Base-by-base conservation (phyloP, 2,888 invertebrate genomes). In the Neria commutata region DNA sequence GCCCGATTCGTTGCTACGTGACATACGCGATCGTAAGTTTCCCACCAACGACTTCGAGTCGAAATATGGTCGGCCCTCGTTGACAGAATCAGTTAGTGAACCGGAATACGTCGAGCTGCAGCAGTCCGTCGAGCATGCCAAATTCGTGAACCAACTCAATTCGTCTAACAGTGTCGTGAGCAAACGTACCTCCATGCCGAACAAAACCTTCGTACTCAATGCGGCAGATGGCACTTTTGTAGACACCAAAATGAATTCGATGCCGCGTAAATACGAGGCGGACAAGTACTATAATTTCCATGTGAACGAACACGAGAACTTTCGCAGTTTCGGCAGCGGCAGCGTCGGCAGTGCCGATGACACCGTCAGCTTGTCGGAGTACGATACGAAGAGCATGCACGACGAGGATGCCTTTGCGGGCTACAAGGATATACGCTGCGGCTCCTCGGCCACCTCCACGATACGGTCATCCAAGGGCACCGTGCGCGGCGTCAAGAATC, bases 391-490 rank as follows among this genome's bases (percentile, higher is more conserved):
- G 60, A 67, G 67, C 58, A 59, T 70, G 33, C 61, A 74, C 25
- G 86, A 74, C 24, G 86, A 89, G 68, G 90, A 90, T 77, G 88
- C 86, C 67, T 93, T 93, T 76, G 93, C 91, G 10, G 92, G 93
- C 10, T 88, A 89, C 67, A 90, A 89, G 84, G 91, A 92, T 83
- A 85, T 88, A 66, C 86, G 87, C 62, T 86, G 86, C 69, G 62
- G 66, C 58, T 66, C 29, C 48, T 76, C 80, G 46, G 86, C 86
- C 42, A 87, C 89, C 40, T 88, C 91, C 54, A 91, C 94, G 56
- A 95, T 97, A 75, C 86, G 91, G 67, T 95, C 96, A 83, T 89
- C 92, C 55, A 93, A 92, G 78, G 96, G 96, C 49, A 95, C 95
- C 11, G 92, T 97, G 68, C 88, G 96, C 48, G 96, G 96, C 61